Evolutionary conservation across 2,888 invertebrate species (phyloP).

Genomic region (Nemotelus nigrinus): DNA sequence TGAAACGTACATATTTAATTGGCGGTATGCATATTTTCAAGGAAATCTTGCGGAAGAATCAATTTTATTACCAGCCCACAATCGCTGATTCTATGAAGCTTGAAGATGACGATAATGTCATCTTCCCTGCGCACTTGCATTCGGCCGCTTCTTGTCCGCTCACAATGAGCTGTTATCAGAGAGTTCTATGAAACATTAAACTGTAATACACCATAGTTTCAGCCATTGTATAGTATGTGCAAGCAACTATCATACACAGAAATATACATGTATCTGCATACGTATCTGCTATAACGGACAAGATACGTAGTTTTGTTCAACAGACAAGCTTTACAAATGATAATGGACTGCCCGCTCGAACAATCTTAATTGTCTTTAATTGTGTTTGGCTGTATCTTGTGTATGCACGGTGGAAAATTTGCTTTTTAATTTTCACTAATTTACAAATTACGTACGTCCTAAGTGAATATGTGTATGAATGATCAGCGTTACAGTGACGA

Average conservation of each 20-base stretch:
- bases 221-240: too few species aligned
- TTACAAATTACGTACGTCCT: constrained; percentile 36
- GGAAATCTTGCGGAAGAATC: constrained; percentile 38
- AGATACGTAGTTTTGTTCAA: constrained; percentile 4
- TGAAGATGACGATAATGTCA: constrained; percentile 18
- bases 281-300: neutral
- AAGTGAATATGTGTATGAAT: neutral
- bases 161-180: constrained; percentile 18
- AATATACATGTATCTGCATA: too few species aligned
- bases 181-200: constrained; percentile 32
- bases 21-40: neutral
- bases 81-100: constrained; percentile 25
- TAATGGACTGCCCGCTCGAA: constrained; percentile 12
- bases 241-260: too few species aligned
- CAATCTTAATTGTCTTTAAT: constrained; percentile 40
- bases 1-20: too few species aligned
- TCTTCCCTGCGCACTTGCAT: neutral
- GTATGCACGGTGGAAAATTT: constrained; percentile 37
- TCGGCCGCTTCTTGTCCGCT: neutral
- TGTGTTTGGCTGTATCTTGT: constrained; percentile 36
- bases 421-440: constrained; percentile 44
- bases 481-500: neutral
- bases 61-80: constrained; percentile 24
- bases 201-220: neutral
- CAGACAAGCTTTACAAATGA: constrained; percentile 6